Base-by-base conservation (phyloP, 1,140 invertebrate genomes). In the Parasteatoda tepidariorum region DNA sequence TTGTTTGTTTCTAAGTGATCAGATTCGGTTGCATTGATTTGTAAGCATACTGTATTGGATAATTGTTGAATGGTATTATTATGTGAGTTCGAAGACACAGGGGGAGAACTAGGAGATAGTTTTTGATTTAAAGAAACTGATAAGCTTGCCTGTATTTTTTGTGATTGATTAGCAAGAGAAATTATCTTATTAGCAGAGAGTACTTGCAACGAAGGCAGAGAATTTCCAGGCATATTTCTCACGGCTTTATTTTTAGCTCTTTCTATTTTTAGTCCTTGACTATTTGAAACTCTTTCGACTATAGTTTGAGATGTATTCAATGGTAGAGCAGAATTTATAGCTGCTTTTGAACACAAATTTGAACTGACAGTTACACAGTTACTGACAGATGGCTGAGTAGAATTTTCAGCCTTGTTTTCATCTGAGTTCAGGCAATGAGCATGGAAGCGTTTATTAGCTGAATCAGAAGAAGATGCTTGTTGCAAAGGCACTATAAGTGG, bases 111-210 rank as follows among this genome's bases (percentile, higher is more conserved):
- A 22, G 62, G 33, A 0, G 76, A 34, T 57, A 41, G n/a, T 24
- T 79, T 68, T 24, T 48, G 15, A 28, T 18, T 11, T 22, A 68
- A 68, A 67, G 62, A 48, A 5, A 79, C 31, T 33, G 59, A 18
- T 57, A 68, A 59, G 26, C 34, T 67, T 22, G 62, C 57, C 26
- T 48, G 61, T 5, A 31, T n/a, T 28, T 61, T 83, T 74, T 73
- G 81, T 48, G 70, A 55, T 24, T 82, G 66, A 24, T 66, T 83
- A 31, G 70, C 81, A 54, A 83, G 28, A 7, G 81, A 83, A 13
- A 83, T 83, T 28, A 83, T 74, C 66, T 83, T 83, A 66, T 83
- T 73, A 2, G 81, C 81, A 57, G 81, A 83, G 34, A 83, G 70
- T 9, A 67, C 81, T 83, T 83, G 81, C 4, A 83, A 66, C 18